Evolutionary conservation across 2,113 vertebrate genomes (phyloP).

Genomic region (Antechinus stuartii): DNA sequence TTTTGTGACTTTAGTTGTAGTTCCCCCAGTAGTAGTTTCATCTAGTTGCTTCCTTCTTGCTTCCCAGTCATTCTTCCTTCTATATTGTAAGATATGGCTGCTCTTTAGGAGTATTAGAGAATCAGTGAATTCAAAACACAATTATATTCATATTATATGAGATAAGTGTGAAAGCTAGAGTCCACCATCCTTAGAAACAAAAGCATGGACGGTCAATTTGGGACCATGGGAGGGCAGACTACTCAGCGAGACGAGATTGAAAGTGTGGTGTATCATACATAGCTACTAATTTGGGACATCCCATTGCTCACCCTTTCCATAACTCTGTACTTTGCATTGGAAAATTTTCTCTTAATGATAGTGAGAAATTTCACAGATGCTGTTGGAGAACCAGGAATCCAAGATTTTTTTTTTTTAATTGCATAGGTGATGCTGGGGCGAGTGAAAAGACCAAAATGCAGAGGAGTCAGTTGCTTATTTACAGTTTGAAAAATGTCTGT

Average conservation of each 20-base stretch:
- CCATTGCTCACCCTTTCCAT: not conserved
- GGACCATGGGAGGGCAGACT: not conserved
- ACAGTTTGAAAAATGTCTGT: too few relatives aligned
- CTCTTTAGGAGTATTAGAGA: not conserved
- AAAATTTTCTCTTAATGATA: not conserved
- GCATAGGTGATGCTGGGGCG: too few relatives aligned
- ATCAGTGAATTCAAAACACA: not conserved
- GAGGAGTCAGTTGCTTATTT: too few relatives aligned
- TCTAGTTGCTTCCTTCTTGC: too few relatives aligned
- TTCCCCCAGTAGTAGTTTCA: too few relatives aligned
- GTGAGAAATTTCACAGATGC: not conserved
- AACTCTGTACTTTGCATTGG: not conserved
- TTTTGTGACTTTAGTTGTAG: too few relatives aligned
- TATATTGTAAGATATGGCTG: too few relatives aligned
- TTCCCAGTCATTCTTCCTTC: too few relatives aligned
- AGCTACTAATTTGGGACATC: not conserved
- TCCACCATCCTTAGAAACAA: not conserved
- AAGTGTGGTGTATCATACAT: not conserved
- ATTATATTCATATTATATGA: not conserved
- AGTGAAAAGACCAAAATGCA: too few relatives aligned
- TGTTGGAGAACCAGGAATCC: not conserved
- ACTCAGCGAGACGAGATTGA: not conserved
- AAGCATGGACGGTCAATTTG: not conserved
- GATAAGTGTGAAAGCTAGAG: too few relatives aligned
- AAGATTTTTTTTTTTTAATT: not conserved